A percentile compares a stretch with the other conserved stretches of the same genome.
Evolutionary conservation across 2,113 vertebrate genomes (phyloP).

Genomic region (Aphelocoma coerulescens): DNA sequence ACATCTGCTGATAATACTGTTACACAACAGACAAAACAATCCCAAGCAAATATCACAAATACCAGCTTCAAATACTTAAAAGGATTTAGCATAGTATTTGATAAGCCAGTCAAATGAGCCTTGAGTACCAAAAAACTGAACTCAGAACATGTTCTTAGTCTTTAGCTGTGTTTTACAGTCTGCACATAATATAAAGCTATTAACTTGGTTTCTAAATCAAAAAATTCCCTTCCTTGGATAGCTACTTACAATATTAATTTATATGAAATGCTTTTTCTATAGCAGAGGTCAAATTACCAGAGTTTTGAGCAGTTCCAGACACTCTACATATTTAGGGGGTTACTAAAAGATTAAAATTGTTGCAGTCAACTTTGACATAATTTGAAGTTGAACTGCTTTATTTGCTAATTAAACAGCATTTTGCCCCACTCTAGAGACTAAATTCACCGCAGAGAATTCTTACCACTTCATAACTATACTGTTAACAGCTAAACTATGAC

Average conservation of each 20-base stretch:
- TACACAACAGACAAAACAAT: not conserved
- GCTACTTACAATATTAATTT: not conserved
- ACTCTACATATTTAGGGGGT: not conserved
- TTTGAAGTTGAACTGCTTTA: slow-evolving; percentile 11
- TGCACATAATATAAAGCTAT: not conserved
- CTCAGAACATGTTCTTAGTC: not conserved
- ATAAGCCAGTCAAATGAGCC: not conserved
- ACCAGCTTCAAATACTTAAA: not conserved
- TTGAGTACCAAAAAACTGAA: not conserved
- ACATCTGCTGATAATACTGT: not conserved
- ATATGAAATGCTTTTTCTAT: not conserved
- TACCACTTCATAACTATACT: slow-evolving; percentile 50
- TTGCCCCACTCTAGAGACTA: slow-evolving; percentile 1
- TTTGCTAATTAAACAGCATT: slow-evolving; percentile 18
- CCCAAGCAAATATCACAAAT: not conserved
- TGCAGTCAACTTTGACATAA: slow-evolving; percentile 23
- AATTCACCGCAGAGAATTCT: not conserved
- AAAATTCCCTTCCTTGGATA: not conserved
- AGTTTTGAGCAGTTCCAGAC: slow-evolving; percentile 12
- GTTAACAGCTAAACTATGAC: slow-evolving; percentile 22
- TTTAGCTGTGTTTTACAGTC: not conserved
- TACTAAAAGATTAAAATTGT: slow-evolving; percentile 22
- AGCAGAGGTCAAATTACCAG: not conserved
- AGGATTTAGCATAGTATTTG: not conserved
- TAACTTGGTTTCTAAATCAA: not conserved